Evolutionary conservation across 2,888 invertebrate genomes (phyloP).

Genomic region (Ernsta delagoae): DNA sequence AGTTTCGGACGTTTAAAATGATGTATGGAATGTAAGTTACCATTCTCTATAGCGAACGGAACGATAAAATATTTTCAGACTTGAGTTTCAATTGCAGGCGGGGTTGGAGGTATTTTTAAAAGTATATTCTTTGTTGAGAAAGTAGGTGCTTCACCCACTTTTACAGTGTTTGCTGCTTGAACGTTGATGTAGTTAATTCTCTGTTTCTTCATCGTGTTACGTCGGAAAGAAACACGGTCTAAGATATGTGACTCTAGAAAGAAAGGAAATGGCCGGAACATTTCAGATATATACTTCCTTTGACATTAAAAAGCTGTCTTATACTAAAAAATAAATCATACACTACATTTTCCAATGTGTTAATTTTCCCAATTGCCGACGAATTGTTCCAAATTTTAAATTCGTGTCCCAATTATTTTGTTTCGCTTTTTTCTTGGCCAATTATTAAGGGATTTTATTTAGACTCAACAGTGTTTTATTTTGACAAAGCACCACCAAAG

Average conservation of each 20-base stretch:
- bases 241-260: neutral
- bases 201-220: neutral
- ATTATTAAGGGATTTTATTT: constrained; percentile 7
- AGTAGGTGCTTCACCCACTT: constrained; percentile 21
- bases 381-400: neutral
- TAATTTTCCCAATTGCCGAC: neutral
- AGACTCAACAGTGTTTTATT: neutral
- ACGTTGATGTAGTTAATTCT: constrained; percentile 6
- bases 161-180: constrained; percentile 13
- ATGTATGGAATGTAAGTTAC: constrained; percentile 36
- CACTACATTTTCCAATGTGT: too few relatives aligned
- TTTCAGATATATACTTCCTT: neutral
- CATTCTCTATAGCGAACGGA: constrained; percentile 33
- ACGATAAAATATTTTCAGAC: constrained; percentile 37
- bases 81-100: constrained; percentile 36
- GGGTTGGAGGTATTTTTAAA: constrained; percentile 27
- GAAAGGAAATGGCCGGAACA: neutral
- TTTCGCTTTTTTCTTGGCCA: constrained; percentile 7
- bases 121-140: constrained; percentile 28
- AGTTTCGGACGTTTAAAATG: constrained; percentile 37
- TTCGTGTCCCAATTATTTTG: constrained; percentile 15
- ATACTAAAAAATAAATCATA: neutral
- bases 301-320: neutral
- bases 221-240: too few relatives aligned
- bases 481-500: neutral